Percentiles rank a stretch among this genome's conserved stretches.
Evolutionary conservation across 2,797 vertebrate species (phyloP).

Genomic region (Telmatherina bonti): DNA sequence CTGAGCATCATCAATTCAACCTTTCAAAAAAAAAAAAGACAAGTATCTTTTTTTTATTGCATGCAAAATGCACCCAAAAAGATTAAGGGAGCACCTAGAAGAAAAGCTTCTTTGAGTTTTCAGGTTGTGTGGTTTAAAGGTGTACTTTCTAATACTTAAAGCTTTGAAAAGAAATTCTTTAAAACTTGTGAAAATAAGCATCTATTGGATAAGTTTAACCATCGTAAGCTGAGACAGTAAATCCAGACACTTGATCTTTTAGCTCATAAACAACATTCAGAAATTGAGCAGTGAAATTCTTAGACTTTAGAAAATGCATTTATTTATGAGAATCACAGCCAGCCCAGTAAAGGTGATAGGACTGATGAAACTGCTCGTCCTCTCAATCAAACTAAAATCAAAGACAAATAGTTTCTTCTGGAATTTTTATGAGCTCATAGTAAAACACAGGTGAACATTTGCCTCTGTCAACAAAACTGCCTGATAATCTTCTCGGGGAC

Average conservation of each 20-base stretch:
- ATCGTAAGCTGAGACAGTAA: not conserved
- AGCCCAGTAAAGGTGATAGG: slow-evolving; percentile 15
- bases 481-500: slow-evolving; percentile 66
- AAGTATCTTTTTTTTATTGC: slow-evolving; percentile 1
- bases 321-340: slow-evolving; percentile 3
- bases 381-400: slow-evolving; percentile 28
- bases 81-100: not conserved
- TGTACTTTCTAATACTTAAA: not conserved
- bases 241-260: not conserved
- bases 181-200: not conserved
- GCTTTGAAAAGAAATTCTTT: not conserved
- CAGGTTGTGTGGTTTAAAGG: not conserved
- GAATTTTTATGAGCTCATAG: slow-evolving; percentile 44
- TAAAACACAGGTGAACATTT: slow-evolving; percentile 54
- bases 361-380: slow-evolving; percentile 14
- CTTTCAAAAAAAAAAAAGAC: slow-evolving; percentile 26
- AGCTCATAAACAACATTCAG: not conserved
- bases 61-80: not conserved
- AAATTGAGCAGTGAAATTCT: not conserved
- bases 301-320: not conserved
- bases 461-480: slow-evolving; percentile 64
- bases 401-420: slow-evolving; percentile 32
- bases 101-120: not conserved
- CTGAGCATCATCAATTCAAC: slow-evolving; percentile 5
- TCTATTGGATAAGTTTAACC: not conserved